Evolutionary conservation across 2,113 vertebrate genomes (phyloP).

Genomic region (Lycaon pictus): DNA sequence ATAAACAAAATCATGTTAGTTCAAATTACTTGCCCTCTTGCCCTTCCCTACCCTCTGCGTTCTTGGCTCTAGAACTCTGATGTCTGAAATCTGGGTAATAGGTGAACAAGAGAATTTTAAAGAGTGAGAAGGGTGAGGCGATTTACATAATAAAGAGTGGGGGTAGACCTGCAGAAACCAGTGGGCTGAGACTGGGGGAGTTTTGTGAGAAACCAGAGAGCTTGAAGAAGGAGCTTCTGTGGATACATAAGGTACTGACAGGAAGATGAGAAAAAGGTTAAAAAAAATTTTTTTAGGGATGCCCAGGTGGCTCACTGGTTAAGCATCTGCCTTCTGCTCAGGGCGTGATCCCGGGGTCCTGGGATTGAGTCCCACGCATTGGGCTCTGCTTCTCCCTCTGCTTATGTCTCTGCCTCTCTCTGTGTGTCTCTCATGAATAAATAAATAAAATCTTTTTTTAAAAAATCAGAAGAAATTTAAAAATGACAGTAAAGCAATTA

Average conservation of each 20-base stretch:
- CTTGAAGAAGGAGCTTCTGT: background rate
- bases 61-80: background rate
- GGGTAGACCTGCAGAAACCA: background rate
- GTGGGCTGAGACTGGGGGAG: background rate
- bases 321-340: no score
- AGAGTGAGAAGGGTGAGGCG: background rate
- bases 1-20: background rate
- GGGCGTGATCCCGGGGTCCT: no score
- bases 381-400: no score
- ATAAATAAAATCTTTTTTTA: no score
- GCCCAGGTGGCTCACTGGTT: no score
- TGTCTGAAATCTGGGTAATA: background rate
- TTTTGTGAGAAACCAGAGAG: background rate
- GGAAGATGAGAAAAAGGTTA: background rate
- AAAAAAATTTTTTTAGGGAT: background rate
- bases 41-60: background rate
- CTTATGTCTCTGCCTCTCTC: no score
- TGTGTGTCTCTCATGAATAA: no score
- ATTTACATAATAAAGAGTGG: background rate
- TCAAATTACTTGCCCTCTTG: background rate
- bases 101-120: background rate
- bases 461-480: no score
- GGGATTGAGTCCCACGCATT: no score
- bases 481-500: no score
- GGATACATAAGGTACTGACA: accelerated